phyloP scores from a whole-genome alignment of 92 coral and sea anemone genomes.

The Metridium senile region DNA sequence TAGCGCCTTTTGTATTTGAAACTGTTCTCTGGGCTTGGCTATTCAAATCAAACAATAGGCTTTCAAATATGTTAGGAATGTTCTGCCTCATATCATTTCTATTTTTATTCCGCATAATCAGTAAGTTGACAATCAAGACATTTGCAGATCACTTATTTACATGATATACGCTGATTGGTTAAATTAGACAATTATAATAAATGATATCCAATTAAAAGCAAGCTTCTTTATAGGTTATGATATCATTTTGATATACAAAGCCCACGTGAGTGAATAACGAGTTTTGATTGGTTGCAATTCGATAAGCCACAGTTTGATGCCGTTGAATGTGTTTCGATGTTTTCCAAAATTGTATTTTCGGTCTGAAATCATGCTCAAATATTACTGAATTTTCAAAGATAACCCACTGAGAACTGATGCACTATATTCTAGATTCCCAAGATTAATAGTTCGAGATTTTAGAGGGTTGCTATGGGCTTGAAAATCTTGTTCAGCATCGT shows the following conservation, averaged over 20 bases:
- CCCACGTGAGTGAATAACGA: slow-evolving; percentile 29
- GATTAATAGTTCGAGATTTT: neutral
- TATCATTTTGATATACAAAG: neutral
- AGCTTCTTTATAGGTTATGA: slow-evolving; percentile 2
- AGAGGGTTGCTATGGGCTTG: slow-evolving; percentile 29
- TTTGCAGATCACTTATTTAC: neutral
- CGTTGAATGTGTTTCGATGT: slow-evolving; percentile 42
- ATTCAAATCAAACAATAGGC: slow-evolving; percentile 26
- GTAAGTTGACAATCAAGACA: slow-evolving; percentile 9
- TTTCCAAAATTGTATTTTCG: slow-evolving; percentile 24
- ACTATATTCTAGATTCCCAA: neutral
- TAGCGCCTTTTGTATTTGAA: neutral
- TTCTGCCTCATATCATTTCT: slow-evolving; percentile 25
- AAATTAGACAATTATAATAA: neutral
- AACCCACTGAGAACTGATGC: slow-evolving; percentile 17
- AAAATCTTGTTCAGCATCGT: slow-evolving; percentile 24
- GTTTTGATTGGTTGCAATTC: slow-evolving; percentile 11
- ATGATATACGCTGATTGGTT: slow-evolving; percentile 3
- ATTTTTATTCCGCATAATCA: slow-evolving; percentile 19
- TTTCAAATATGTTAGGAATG: slow-evolving; percentile 37
- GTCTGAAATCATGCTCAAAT: slow-evolving; percentile 17
- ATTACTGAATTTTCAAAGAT: slow-evolving; percentile 3
- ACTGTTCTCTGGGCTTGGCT: slow-evolving; percentile 16
- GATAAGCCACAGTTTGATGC: slow-evolving; percentile 21
- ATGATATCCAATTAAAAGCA: neutral